phyloP scores from a whole-genome alignment of 2,113 vertebrate species.

The Ranitomeya imitator region DNA sequence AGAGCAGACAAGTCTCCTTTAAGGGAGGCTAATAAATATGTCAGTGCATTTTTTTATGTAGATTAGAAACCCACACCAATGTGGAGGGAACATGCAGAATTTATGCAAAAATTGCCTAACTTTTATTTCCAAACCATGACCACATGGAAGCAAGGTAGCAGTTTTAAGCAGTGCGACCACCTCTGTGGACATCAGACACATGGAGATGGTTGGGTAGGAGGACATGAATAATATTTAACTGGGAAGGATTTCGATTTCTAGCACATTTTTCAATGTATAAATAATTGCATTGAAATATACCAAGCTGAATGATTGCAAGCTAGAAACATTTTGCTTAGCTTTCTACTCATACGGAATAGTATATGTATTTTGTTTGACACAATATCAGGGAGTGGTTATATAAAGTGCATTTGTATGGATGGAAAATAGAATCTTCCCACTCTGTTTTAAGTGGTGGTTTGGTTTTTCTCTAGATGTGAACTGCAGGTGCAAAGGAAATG shows the following conservation, averaged over 20 bases:
- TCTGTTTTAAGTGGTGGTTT: conserved; percentile 64
- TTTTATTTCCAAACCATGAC: background rate
- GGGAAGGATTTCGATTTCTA: background rate
- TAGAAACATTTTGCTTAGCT: background rate
- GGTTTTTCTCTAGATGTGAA: conserved; percentile 64
- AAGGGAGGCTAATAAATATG: background rate
- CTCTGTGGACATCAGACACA: background rate
- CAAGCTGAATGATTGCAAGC: background rate
- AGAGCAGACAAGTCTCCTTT: too few relatives aligned
- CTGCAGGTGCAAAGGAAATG: conserved; percentile 69
- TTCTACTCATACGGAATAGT: background rate
- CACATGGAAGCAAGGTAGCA: background rate
- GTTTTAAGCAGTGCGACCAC: background rate
- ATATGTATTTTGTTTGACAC: conserved; percentile 60
- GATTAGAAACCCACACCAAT: background rate
- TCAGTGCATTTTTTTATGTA: background rate
- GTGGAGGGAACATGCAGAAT: background rate
- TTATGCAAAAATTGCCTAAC: background rate
- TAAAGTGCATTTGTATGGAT: conserved; percentile 41
- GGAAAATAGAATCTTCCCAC: conserved; percentile 60
- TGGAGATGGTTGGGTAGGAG: background rate
- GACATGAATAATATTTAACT: background rate
- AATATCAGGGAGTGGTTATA: conserved; percentile 47
- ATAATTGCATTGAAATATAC: background rate
- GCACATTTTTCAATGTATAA: background rate